phyloP scores from a whole-genome alignment of 2,888 invertebrate genomes.

The Lochmaea crataegi region DNA sequence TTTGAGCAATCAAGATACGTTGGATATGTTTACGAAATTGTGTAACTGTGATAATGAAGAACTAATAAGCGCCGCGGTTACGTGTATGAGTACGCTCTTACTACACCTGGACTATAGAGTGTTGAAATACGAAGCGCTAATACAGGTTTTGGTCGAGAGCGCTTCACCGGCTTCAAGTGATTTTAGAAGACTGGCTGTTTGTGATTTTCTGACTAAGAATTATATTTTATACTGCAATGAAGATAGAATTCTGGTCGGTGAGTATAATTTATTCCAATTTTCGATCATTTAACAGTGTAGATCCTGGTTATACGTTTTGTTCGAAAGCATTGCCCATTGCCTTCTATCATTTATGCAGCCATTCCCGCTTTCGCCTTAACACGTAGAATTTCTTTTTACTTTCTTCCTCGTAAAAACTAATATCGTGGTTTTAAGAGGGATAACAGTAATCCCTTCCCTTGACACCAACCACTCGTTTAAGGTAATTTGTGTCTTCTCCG shows the following conservation, averaged over 20 bases:
- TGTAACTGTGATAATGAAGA: slow-evolving; percentile 57
- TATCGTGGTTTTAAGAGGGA: no score
- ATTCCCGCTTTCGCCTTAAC: no score
- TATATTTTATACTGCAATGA: slow-evolving; percentile 49
- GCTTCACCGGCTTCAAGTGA: slow-evolving; percentile 55
- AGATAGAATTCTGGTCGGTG: slow-evolving; percentile 49
- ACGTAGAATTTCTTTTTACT: no score
- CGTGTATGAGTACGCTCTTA: slow-evolving; percentile 56
- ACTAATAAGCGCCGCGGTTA: slow-evolving; percentile 56
- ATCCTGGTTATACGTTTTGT: no score
- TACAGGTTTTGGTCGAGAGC: slow-evolving; percentile 51
- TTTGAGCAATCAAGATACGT: slow-evolving; percentile 53
- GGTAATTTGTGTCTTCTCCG: no score
- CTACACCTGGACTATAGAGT: slow-evolving; percentile 50
- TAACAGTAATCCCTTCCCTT: no score
- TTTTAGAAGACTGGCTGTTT: slow-evolving; percentile 54
- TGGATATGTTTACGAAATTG: slow-evolving; percentile 54
- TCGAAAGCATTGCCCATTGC: no score
- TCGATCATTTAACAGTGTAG: no score
- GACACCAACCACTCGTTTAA: no score
- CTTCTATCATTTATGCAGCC: no score
- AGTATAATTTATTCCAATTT: slow-evolving; percentile 20
- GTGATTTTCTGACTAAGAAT: slow-evolving; percentile 52
- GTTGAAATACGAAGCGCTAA: slow-evolving; percentile 49
- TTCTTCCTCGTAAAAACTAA: no score